These are phyloP conservation scores for Channa argus DNA, from an alignment of 2,113 vertebrate genomes.

Conservation along the genomic window DNA sequence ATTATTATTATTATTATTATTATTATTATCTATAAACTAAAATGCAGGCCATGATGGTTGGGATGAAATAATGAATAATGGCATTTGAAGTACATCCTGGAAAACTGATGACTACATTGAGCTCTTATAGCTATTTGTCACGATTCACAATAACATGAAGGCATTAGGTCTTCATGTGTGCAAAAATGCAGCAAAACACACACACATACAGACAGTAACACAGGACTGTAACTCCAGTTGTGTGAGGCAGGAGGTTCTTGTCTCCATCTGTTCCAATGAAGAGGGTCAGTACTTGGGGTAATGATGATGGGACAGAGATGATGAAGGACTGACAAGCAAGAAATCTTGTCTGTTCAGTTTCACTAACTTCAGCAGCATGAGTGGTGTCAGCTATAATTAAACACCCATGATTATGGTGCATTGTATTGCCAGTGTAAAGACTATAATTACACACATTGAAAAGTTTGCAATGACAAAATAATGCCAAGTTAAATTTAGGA, in stretches of 20 bases:
- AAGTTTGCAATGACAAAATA: background rate
- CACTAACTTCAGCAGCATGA: constrained; percentile 9
- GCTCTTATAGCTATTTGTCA: too few species aligned
- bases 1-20: too few species aligned
- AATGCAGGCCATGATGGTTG: too few species aligned
- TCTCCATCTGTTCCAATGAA: constrained; percentile 47
- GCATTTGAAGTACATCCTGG: too few species aligned
- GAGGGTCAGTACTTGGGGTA: constrained; percentile 43
- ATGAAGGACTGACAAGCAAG: constrained; percentile 30
- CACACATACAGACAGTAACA: background rate
- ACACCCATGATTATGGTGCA: background rate
- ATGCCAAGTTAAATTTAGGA: background rate
- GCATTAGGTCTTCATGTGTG: background rate
- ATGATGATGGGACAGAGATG: constrained; percentile 28
- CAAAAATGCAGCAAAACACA: background rate
- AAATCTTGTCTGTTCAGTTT: constrained; percentile 17
- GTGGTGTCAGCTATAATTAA: background rate
- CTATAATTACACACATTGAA: background rate
- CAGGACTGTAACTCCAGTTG: constrained; percentile 7
- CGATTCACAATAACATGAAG: background rate
- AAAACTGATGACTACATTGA: too few species aligned
- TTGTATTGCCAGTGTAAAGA: background rate
- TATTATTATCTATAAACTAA: too few species aligned
- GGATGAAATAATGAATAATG: too few species aligned
- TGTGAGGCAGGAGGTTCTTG: constrained; percentile 9